Evolutionary conservation across 2,888 invertebrate species (phyloP).

Genomic region (Leistus spinibarbis): DNA sequence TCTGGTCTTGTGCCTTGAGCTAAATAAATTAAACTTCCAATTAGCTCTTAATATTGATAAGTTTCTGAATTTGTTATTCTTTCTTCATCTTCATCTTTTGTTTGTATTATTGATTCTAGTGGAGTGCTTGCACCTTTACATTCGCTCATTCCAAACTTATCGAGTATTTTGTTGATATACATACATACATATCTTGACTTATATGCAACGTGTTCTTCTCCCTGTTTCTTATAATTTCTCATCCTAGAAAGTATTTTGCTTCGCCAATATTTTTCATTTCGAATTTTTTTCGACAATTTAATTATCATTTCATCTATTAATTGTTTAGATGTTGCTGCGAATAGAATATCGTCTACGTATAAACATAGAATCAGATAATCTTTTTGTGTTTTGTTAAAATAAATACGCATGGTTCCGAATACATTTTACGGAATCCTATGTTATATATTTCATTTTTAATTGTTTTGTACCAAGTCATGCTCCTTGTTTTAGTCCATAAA

Average conservation of each 20-base stretch:
- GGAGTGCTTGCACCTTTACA: not conserved
- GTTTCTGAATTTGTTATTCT: not conserved
- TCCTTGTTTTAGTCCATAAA: constrained; percentile 4
- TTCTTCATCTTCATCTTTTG: not conserved
- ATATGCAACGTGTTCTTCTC: not conserved
- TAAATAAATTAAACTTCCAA: too few species aligned
- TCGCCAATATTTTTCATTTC: not conserved
- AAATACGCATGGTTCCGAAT: not conserved
- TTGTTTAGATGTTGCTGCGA: not conserved
- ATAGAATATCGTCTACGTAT: constrained; percentile 10
- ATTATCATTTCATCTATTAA: not conserved
- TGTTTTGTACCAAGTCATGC: not conserved
- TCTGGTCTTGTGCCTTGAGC: too few species aligned
- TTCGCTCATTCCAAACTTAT: not conserved
- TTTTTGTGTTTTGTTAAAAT: not conserved
- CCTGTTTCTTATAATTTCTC: not conserved
- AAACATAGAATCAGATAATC: not conserved
- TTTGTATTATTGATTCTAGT: not conserved
- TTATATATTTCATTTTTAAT: not conserved
- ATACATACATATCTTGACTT: not conserved
- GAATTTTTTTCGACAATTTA: not conserved
- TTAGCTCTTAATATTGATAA: not conserved
- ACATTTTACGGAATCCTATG: not conserved
- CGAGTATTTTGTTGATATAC: not conserved
- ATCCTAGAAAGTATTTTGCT: not conserved